Percentiles rank a stretch among this genome's conserved stretches.
These are phyloP conservation scores for Neopipo cinnamomea DNA, from an alignment of 2,113 vertebrate genomes.

Conservation along the genomic window DNA sequence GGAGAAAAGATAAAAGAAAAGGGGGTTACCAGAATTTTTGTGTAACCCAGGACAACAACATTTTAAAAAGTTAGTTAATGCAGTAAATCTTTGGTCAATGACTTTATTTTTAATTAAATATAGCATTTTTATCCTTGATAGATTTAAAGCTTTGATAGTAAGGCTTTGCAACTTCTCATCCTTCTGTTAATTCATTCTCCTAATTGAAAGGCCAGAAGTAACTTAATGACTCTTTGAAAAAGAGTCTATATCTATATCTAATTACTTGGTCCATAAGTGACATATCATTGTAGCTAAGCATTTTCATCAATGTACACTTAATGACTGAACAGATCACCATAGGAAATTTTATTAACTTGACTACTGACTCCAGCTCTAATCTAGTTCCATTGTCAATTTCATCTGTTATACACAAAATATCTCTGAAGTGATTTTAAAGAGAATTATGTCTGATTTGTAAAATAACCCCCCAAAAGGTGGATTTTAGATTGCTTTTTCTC, in stretches of 20 bases:
- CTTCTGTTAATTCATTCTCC: neutral
- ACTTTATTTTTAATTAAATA: slow-evolving; percentile 2
- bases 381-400: neutral
- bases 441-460: neutral
- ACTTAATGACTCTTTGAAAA: neutral
- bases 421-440: neutral
- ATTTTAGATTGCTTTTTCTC: neutral
- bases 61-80: neutral
- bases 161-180: neutral
- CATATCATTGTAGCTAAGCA: neutral
- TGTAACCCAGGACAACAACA: neutral
- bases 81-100: neutral
- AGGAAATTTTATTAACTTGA: slow-evolving; percentile 11
- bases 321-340: neutral
- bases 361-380: neutral
- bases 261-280: neutral
- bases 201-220: slow-evolving; percentile 18
- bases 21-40: neutral
- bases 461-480: rapidly evolving
- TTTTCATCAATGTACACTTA: slow-evolving; percentile 25
- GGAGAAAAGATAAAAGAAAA: neutral
- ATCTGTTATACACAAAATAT: neutral
- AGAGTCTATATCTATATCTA: neutral
- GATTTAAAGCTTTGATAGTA: slow-evolving; percentile 14
- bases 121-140: neutral